A percentile compares a stretch with the other conserved stretches of the same genome.
These are phyloP conservation scores for Drosophila jambulina DNA, from an alignment of 1,140 invertebrate genomes.

Conservation along the genomic window DNA sequence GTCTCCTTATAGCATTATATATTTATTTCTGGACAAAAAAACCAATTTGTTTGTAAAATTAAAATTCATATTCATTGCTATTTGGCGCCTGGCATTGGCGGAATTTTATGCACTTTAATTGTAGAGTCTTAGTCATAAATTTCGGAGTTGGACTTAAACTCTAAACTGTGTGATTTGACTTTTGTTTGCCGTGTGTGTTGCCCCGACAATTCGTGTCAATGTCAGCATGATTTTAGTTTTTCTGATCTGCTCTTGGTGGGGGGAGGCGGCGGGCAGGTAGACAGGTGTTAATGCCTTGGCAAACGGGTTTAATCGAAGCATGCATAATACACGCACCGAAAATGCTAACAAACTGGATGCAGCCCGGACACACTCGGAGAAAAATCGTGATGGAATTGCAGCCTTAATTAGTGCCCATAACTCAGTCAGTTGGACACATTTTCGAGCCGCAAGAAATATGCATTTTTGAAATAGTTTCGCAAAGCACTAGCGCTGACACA, in stretches of 20 bases:
- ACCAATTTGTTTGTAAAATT: constrained; percentile 10
- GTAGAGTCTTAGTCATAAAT: constrained; percentile 22
- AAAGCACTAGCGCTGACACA: constrained; percentile 37
- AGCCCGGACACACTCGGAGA: constrained; percentile 14
- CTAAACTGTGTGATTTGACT: constrained; percentile 61
- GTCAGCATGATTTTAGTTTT: constrained; percentile 74
- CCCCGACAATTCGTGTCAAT: constrained; percentile 78
- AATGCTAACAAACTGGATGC: constrained; percentile 22
- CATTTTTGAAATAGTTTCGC: constrained; percentile 54
- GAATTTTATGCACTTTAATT: constrained; percentile 63
- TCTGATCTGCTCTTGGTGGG: constrained; percentile 21
- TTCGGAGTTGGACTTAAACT: constrained; percentile 61
- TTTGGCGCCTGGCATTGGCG: constrained; percentile 63
- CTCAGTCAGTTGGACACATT: constrained; percentile 44
- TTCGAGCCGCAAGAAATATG: constrained; percentile 43
- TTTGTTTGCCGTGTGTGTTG: constrained; percentile 39
- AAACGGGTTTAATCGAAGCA: constrained; percentile 62
- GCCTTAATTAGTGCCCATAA: constrained; percentile 30
- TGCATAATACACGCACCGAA: constrained; percentile 47
- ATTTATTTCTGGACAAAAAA: constrained; percentile 4
- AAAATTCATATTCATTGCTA: constrained; percentile 31
- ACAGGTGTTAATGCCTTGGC: constrained; percentile 39
- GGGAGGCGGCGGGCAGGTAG: background rate
- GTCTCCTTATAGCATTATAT: too few relatives aligned
- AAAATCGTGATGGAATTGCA: constrained; percentile 19